Percentiles rank a stretch among this genome's conserved stretches.
These are phyloP conservation scores for Conchocele bisecta DNA, from an alignment of 2,888 invertebrate genomes.

Conservation along the genomic window DNA sequence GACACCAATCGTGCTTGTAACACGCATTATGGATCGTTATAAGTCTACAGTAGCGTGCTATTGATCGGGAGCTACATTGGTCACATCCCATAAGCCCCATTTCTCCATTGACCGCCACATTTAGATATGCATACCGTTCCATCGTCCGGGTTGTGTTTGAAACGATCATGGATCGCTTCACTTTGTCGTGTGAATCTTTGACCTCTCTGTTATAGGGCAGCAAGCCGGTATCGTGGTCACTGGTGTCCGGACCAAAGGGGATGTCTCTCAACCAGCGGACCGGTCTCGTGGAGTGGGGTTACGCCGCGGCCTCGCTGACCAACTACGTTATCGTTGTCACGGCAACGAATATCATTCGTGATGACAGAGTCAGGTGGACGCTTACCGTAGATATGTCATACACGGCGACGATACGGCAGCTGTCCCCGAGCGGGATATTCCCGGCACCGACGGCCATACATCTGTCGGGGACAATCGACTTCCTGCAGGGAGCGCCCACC, in stretches of 20 bases:
- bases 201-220: too few species aligned
- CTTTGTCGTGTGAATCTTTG: too few species aligned
- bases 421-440: constrained; percentile 14
- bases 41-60: too few species aligned
- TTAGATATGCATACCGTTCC: too few species aligned
- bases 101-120: too few species aligned
- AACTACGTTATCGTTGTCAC: constrained; percentile 21
- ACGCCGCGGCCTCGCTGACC: constrained; percentile 9
- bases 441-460: constrained; percentile 25
- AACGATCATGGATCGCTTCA: too few species aligned
- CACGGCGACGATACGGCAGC: constrained; percentile 9
- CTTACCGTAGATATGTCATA: constrained; percentile 39
- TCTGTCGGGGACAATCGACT: constrained; percentile 32
- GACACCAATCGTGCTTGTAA: too few species aligned
- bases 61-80: too few species aligned
- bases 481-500: too few species aligned
- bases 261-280: constrained; percentile 25
- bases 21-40: too few species aligned
- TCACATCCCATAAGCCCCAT: too few species aligned
- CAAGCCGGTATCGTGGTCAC: constrained; percentile 31
- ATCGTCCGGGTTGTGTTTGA: too few species aligned
- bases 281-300: constrained; percentile 34
- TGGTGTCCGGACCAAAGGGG: constrained; percentile 15
- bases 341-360: constrained; percentile 38
- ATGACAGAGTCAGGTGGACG: constrained; percentile 23